Evolutionary conservation across 2,888 invertebrate genomes (phyloP).

Genomic region (Tetragonula carbonaria): DNA sequence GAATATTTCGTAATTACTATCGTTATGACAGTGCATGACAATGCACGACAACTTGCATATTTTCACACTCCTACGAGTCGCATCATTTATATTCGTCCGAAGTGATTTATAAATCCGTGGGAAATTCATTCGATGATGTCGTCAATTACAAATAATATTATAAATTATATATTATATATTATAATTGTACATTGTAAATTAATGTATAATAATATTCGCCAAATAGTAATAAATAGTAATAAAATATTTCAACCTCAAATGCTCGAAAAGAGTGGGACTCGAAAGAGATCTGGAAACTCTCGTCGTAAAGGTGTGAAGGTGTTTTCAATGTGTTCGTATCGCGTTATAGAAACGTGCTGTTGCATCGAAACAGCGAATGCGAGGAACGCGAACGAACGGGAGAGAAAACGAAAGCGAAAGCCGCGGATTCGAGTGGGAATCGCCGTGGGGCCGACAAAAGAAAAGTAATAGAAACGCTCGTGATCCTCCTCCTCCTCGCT

Average conservation of each 20-base stretch:
- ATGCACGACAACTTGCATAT: neutral
- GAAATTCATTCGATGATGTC: no score
- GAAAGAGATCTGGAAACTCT: neutral
- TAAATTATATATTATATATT: no score
- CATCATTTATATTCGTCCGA: no score
- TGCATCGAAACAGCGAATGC: neutral
- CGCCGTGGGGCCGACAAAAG: constrained; percentile 29
- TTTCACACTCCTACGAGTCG: no score
- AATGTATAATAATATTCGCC: no score
- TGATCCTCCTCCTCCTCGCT: constrained; percentile 62
- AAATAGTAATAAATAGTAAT: no score
- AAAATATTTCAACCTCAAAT: no score
- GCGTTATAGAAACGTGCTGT: no score
- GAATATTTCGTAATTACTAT: neutral
- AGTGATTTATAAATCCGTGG: no score
- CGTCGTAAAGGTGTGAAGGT: neutral
- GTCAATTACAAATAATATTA: no score
- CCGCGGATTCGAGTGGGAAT: constrained; percentile 19
- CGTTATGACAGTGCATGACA: neutral
- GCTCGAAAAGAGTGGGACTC: neutral
- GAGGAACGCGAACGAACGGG: constrained; percentile 2
- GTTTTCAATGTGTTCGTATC: neutral
- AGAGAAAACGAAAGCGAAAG: neutral
- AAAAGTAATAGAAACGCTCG: constrained; percentile 48
- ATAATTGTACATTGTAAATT: no score